Evolutionary conservation across 1,140 invertebrate species (phyloP).

Genomic region (Drosophila orosa): DNA sequence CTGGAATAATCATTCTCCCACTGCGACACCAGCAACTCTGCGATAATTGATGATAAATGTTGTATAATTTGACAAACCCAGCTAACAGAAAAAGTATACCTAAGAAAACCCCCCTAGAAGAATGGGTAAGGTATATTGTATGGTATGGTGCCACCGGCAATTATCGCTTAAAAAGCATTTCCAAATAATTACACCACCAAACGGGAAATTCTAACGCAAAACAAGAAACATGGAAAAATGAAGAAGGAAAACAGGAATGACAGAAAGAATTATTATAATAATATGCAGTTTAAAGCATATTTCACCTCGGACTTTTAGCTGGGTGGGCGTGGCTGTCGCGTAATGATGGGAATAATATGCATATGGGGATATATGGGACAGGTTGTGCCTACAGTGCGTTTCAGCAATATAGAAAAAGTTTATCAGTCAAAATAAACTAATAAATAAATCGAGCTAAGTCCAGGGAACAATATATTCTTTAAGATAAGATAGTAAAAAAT

Average conservation of each 20-base stretch:
- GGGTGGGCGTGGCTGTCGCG: constrained; percentile 64
- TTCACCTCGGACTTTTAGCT: constrained; percentile 25
- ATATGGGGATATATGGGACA: constrained; percentile 34
- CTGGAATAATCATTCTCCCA: constrained; percentile 71
- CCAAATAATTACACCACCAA: constrained; percentile 72
- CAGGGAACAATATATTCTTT: neutral
- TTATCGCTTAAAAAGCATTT: constrained; percentile 82
- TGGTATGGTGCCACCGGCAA: constrained; percentile 65
- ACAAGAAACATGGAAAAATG: neutral
- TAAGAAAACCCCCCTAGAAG: constrained; percentile 12
- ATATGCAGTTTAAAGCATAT: constrained; percentile 61
- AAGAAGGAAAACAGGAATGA: constrained; percentile 11
- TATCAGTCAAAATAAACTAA: neutral
- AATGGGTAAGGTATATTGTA: constrained; percentile 1
- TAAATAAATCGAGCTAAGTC: neutral
- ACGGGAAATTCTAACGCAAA: constrained; percentile 36
- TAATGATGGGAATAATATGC: constrained; percentile 63
- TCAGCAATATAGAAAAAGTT: neutral
- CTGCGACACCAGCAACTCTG: constrained; percentile 55
- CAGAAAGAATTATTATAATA: constrained; percentile 47
- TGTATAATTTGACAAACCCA: constrained; percentile 80
- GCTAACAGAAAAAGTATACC: constrained; percentile 45
- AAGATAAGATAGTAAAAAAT: constrained; percentile 1
- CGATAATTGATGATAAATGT: constrained; percentile 83
- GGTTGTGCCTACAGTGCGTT: constrained; percentile 15